Percentiles rank a stretch among this genome's conserved stretches.
Conservation (phyloP, 2,113 vertebrate genomes). For the Himantopus leucocephalus region DNA sequence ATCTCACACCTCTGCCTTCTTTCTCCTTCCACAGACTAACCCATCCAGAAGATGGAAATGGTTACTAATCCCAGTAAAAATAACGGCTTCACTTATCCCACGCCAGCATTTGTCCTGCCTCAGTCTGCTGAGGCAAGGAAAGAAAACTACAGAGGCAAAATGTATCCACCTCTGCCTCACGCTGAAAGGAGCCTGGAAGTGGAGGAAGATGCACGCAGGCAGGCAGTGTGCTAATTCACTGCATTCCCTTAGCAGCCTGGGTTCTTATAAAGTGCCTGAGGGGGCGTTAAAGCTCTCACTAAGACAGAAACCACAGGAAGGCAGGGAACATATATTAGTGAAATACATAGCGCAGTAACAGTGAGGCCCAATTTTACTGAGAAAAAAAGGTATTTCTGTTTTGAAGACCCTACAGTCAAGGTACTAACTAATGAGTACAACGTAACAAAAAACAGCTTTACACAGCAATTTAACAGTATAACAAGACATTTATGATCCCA, state of each 20-base stretch:
- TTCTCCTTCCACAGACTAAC: not conserved
- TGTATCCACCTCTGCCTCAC: not conserved
- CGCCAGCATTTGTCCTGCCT: not conserved
- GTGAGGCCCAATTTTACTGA: rapidly evolving
- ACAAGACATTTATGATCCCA: not conserved
- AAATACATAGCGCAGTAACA: not conserved
- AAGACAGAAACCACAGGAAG: not conserved
- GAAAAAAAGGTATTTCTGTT: not conserved
- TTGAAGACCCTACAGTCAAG: not conserved
- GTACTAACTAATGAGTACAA: not conserved
- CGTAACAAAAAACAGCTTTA: not conserved
- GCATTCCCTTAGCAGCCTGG: not conserved
- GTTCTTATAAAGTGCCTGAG: not conserved
- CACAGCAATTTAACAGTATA: not conserved
- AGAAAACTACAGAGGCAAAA: not conserved
- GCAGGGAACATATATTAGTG: not conserved
- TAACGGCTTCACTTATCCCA: not conserved
- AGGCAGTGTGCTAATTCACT: not conserved
- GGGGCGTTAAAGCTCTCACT: not conserved
- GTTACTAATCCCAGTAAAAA: not conserved
- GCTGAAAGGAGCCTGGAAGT: not conserved
- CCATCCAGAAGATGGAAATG: not conserved
- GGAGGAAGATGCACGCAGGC: not conserved
- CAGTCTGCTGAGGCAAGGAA: not conserved
- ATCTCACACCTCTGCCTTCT: not conserved